Conservation (phyloP, 2,113 vertebrate species). For the Triplophysa rosa region DNA sequence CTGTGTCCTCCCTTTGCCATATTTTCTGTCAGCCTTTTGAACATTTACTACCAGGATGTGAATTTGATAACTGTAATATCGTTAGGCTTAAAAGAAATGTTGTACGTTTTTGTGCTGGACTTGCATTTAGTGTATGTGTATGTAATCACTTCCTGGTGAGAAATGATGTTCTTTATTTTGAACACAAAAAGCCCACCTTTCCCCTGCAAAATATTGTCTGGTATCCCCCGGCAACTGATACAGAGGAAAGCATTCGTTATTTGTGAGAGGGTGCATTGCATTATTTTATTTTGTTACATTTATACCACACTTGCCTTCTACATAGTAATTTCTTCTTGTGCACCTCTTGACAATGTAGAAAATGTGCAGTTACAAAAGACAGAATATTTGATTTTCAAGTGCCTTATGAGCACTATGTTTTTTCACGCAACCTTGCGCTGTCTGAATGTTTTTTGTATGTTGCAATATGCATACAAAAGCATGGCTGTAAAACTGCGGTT, state of each 20-base stretch:
- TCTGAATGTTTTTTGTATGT: background rate
- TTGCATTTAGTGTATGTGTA: background rate
- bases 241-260: conserved; percentile 44
- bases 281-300: conserved; percentile 18
- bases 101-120: background rate
- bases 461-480: background rate
- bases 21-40: background rate
- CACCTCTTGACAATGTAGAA: background rate
- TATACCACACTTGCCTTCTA: background rate
- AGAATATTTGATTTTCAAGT: background rate
- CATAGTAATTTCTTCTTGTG: background rate
- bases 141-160: background rate
- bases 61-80: background rate
- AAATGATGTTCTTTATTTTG: background rate
- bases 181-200: background rate
- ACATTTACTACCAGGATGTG: background rate
- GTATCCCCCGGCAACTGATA: conserved; percentile 18
- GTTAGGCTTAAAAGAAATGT: too few species aligned
- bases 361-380: background rate
- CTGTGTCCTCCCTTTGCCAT: background rate
- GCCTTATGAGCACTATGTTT: background rate
- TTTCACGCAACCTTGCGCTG: conserved; percentile 2
- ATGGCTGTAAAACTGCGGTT: background rate
- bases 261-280: conserved; percentile 32
- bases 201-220: conserved; percentile 34